These are phyloP conservation scores for Oryzias javanicus DNA, from an alignment of 2,113 vertebrate genomes.

Conservation along the genomic window DNA sequence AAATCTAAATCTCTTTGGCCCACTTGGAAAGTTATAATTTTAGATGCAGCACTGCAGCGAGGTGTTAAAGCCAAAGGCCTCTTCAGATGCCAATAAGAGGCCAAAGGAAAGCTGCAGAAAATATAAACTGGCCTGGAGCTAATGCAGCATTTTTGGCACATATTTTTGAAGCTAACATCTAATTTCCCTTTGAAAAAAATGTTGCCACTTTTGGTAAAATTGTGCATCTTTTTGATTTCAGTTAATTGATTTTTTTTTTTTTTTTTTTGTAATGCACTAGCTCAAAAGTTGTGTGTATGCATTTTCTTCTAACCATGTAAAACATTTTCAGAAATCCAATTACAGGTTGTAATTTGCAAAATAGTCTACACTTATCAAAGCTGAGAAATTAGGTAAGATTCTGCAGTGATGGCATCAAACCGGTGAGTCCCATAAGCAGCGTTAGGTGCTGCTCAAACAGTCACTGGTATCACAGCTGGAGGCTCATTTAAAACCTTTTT, in stretches of 20 bases:
- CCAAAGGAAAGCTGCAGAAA: constrained; percentile 42
- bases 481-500: too few species aligned
- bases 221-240: too few species aligned
- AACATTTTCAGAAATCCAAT: too few species aligned
- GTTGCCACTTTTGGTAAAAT: too few species aligned
- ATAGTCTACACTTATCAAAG: too few species aligned
- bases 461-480: not conserved
- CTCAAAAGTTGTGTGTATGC: too few species aligned
- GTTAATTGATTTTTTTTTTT: too few species aligned
- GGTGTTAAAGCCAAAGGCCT: constrained; percentile 59
- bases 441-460: not conserved
- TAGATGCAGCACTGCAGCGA: constrained; percentile 60
- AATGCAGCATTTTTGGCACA: constrained; percentile 7
- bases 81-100: constrained; percentile 55
- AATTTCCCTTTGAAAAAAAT: too few species aligned
- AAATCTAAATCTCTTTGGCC: constrained; percentile 60
- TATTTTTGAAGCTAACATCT: not conserved
- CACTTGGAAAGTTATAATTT: constrained; percentile 65
- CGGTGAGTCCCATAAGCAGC: constrained; percentile 15
- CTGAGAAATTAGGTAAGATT: not conserved
- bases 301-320: too few species aligned
- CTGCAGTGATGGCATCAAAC: constrained; percentile 9
- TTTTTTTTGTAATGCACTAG: too few species aligned
- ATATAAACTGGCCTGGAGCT: constrained; percentile 27
- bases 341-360: too few species aligned